A percentile compares a stretch with the other conserved stretches of the same genome.
Evolutionary conservation across 2,113 vertebrate genomes (phyloP).

Genomic region (Crocuta crocuta): DNA sequence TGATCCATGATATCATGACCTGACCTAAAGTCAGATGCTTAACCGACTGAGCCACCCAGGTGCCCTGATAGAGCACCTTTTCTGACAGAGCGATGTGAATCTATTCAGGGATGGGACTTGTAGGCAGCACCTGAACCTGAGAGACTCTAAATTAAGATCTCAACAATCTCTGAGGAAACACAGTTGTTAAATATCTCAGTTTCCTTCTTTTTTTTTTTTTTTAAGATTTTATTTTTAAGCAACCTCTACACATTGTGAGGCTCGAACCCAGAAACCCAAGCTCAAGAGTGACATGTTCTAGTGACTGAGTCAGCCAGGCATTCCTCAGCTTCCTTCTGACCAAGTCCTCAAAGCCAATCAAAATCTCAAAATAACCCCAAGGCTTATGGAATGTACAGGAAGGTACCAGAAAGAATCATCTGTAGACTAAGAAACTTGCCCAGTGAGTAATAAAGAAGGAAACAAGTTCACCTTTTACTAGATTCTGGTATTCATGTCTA

Average conservation of each 20-base stretch:
- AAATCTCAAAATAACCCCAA: too few species aligned
- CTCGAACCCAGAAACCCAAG: background rate
- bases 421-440: background rate
- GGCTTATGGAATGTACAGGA: background rate
- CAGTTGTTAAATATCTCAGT: background rate
- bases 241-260: background rate
- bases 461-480: background rate
- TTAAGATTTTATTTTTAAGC: background rate
- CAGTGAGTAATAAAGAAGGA: background rate
- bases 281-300: background rate
- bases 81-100: conserved; percentile 44
- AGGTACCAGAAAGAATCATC: background rate
- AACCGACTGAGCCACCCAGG: too few species aligned
- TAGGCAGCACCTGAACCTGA: background rate
- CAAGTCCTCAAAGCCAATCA: background rate
- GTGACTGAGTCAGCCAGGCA: background rate
- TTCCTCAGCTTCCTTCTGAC: background rate
- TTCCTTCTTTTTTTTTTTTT: background rate
- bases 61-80: background rate
- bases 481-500: too few species aligned
- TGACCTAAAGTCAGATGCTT: too few species aligned
- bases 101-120: background rate
- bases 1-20: too few species aligned
- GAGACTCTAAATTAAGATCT: background rate
- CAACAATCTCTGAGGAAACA: background rate